Conservation (phyloP, 2,888 invertebrate genomes). For the Melinaea marsaeus region DNA sequence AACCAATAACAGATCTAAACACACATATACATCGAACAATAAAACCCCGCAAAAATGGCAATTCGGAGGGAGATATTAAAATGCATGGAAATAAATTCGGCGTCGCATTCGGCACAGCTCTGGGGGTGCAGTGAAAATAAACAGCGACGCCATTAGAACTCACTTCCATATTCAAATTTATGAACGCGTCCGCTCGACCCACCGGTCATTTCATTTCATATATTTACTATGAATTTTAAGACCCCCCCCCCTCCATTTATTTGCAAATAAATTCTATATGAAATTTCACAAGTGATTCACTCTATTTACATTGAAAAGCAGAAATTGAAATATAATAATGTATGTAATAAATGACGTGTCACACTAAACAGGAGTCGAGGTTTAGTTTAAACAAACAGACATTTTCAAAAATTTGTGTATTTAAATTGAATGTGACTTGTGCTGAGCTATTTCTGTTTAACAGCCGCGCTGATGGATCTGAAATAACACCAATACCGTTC, state of each 20-base stretch:
- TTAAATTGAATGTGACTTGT: slow-evolving; percentile 76
- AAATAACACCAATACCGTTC: slow-evolving; percentile 67
- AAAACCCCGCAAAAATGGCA: slow-evolving; percentile 77
- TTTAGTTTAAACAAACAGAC: slow-evolving; percentile 74
- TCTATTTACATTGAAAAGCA: background rate
- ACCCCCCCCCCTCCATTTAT: slow-evolving; percentile 49
- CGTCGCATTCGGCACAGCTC: slow-evolving; percentile 78
- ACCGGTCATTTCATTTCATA: slow-evolving; percentile 61
- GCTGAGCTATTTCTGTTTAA: slow-evolving; percentile 72
- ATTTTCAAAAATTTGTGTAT: slow-evolving; percentile 77
- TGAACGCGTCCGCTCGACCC: slow-evolving; percentile 67
- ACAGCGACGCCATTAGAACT: slow-evolving; percentile 78
- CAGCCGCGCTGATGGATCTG: slow-evolving; percentile 69
- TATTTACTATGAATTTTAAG: slow-evolving; percentile 60
- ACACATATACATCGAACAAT: slow-evolving; percentile 57
- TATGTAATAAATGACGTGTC: background rate
- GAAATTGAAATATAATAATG: slow-evolving; percentile 12
- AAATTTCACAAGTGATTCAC: background rate
- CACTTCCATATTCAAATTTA: slow-evolving; percentile 80
- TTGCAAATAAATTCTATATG: slow-evolving; percentile 12
- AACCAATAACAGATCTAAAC: slow-evolving; percentile 50
- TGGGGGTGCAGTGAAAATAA: slow-evolving; percentile 79
- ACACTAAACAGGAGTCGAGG: slow-evolving; percentile 38
- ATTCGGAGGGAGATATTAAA: slow-evolving; percentile 78
- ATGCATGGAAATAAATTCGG: slow-evolving; percentile 79